Conservation (phyloP, 1,140 invertebrate species). For the Agrilus planipennis region DNA sequence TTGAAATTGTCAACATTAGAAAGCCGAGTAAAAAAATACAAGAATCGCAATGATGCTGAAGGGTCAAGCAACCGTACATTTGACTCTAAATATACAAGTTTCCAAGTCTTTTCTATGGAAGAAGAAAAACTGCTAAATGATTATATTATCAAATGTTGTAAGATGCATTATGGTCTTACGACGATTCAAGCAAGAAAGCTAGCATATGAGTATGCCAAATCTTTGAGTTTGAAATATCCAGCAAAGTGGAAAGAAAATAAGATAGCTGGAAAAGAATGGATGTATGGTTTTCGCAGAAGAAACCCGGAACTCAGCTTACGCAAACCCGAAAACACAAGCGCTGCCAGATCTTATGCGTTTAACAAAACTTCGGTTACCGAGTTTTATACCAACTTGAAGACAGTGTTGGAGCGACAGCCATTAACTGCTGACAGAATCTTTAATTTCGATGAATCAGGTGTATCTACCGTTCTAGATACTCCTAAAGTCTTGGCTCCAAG, state of each 20-base stretch:
- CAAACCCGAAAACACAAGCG: neutral
- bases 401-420: neutral
- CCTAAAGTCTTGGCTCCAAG: constrained; percentile 12
- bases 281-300: constrained; percentile 1
- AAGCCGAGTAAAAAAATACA: too few species aligned
- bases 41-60: too few species aligned
- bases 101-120: constrained; percentile 2
- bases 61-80: too few species aligned
- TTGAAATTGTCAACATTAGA: too few species aligned
- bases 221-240: neutral
- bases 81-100: too few species aligned
- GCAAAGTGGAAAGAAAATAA: neutral
- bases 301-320: neutral
- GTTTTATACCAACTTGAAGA: constrained; percentile 6
- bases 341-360: neutral
- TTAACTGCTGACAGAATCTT: constrained; percentile 10
- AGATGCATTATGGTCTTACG: constrained; percentile 1
- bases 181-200: neutral
- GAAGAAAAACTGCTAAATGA: constrained; percentile 1
- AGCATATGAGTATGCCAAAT: neutral
- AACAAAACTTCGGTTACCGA: constrained; percentile 14
- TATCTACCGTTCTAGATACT: constrained; percentile 13
- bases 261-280: neutral
- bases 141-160: neutral
- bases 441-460: constrained; percentile 19